Base-by-base conservation (phyloP, 2,113 vertebrate genomes). In the Columba livia region DNA sequence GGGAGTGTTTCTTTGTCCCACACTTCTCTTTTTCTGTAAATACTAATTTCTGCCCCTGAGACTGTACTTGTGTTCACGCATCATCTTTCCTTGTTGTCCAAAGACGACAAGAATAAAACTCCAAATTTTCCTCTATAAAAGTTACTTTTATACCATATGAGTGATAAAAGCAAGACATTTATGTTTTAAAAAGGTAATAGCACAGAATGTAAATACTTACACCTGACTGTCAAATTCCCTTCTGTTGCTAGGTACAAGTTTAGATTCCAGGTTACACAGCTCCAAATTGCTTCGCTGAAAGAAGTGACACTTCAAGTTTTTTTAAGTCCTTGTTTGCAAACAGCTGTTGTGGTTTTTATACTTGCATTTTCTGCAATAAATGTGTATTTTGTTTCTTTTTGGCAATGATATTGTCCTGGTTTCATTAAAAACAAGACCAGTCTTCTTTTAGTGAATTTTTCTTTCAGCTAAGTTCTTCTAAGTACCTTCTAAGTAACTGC, bases 211-310 rank as follows among this genome's bases (percentile, higher is more conserved):
- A 69, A 89, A 78, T 47, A 67, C 26, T 56, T 72, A 58, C 6
- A 65, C 36, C 9, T 58, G 47, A 50, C 64, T 83, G 44, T 91
- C 36, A 72, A 51, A 42, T 50, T 72, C 4, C 20, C 7, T 53
- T 67, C 38, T 57, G 24, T 51, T 83, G 74, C 11, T 56, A 29
- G 64, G 67, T 17, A n/a, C 44, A 61, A 51, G 79, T 87, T 88
- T 71, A 78, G 28, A 66, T 85, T 73, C 77, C 95, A 96, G 70
- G 79, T 95, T 88, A 90, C 11, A 10, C n/a, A 88, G 57, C 38
- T 85, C 65, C 23, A 54, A 66, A 54, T 47, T 75, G 32, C 40
- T 51, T 64, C 51, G 81, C 29, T 73, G 72, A 61, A 62, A 57
- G 29, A 79, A 87, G 36, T 79, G 73, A 74, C 54, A 48, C 12